phyloP scores from a whole-genome alignment of 2,888 invertebrate genomes.

The Epirrita christyi region DNA sequence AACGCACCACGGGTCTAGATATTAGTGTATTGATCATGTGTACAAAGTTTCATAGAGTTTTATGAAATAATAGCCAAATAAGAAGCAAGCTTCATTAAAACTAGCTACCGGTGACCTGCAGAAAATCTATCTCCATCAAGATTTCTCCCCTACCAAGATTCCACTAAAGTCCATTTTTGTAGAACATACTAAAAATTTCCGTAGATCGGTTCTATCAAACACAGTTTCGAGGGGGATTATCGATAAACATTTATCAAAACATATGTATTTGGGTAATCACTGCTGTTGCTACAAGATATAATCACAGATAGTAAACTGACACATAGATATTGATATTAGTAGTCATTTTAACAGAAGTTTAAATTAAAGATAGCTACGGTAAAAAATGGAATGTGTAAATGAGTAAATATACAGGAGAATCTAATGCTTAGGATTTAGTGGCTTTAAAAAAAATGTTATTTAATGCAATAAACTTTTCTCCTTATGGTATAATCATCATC shows the following conservation, averaged over 20 bases:
- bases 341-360: neutral
- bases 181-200: conserved; percentile 18
- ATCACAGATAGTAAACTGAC: conserved; percentile 28
- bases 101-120: too few relatives aligned
- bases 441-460: neutral
- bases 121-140: too few relatives aligned
- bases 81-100: too few relatives aligned
- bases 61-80: too few relatives aligned
- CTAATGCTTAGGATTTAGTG: too few relatives aligned
- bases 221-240: conserved; percentile 51
- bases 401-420: too few relatives aligned
- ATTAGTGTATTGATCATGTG: too few relatives aligned
- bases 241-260: conserved; percentile 55
- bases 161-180: too few relatives aligned
- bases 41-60: too few relatives aligned
- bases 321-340: neutral
- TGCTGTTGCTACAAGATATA: conserved; percentile 65
- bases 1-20: too few relatives aligned
- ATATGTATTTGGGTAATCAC: conserved; percentile 72
- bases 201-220: conserved; percentile 40
- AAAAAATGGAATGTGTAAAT: neutral
- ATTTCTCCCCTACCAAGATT: too few relatives aligned
- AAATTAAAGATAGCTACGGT: neutral
- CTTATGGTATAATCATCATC: too few relatives aligned
- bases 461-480: neutral